These are phyloP conservation scores for Agrochola litura DNA, from an alignment of 2,888 invertebrate species.

Conservation along the genomic window DNA sequence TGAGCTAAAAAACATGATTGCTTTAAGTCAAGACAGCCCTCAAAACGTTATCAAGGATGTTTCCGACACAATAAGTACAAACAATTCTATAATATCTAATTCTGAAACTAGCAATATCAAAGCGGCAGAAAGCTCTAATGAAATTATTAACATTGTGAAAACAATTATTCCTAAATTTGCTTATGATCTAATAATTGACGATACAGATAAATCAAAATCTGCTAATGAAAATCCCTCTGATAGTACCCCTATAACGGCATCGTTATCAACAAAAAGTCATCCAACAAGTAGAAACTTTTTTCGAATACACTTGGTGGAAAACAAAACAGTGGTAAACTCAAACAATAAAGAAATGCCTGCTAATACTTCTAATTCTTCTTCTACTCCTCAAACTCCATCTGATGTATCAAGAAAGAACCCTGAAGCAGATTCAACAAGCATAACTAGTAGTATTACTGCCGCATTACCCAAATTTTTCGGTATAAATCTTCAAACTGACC, in stretches of 20 bases:
- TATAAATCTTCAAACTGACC: neutral
- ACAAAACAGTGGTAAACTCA: neutral
- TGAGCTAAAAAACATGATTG: neutral
- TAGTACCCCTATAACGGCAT: neutral
- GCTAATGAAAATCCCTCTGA: neutral
- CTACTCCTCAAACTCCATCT: neutral
- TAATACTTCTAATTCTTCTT: neutral
- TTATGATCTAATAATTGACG: neutral
- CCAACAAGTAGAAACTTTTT: too few species aligned
- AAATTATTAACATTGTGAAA: neutral
- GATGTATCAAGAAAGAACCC: neutral
- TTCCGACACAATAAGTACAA: neutral
- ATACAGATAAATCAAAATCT: neutral
- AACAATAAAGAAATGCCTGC: neutral
- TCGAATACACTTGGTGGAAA: neutral
- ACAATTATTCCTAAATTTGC: conserved; percentile 1
- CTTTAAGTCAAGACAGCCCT: neutral
- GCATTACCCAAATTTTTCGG: neutral
- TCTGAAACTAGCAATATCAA: neutral
- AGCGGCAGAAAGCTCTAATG: neutral
- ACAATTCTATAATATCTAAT: neutral
- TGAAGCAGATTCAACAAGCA: neutral
- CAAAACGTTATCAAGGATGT: neutral
- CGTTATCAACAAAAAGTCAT: neutral
- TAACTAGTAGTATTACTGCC: neutral